These are phyloP conservation scores for Miniopterus natalensis DNA, from an alignment of 2,113 vertebrate genomes.

Conservation along the genomic window DNA sequence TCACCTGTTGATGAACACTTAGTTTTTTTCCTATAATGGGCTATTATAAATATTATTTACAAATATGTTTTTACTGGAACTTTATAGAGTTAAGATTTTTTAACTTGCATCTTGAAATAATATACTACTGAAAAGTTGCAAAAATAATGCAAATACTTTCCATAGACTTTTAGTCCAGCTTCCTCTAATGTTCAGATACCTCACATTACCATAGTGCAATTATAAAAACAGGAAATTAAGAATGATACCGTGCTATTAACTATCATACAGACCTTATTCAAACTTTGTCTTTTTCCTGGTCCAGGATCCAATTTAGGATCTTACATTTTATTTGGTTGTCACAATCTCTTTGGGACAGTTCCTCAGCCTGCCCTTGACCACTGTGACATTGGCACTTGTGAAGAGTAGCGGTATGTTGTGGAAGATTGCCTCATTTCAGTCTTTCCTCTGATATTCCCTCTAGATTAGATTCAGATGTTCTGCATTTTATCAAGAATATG, in stretches of 20 bases:
- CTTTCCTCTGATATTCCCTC: neutral
- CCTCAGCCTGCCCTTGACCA: neutral
- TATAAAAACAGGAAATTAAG: neutral
- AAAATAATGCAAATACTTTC: neutral
- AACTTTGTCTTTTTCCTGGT: neutral
- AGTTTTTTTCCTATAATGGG: neutral
- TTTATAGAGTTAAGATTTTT: neutral
- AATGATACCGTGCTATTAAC: neutral
- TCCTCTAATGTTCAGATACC: neutral
- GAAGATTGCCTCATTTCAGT: neutral
- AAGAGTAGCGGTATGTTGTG: neutral
- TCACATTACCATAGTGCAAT: neutral
- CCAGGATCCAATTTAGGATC: neutral
- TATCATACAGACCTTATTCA: neutral
- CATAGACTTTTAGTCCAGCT: neutral
- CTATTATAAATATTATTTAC: neutral
- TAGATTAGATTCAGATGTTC: neutral
- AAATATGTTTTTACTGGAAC: neutral
- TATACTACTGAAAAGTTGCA: neutral
- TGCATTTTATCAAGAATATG: neutral
- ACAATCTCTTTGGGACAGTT: neutral
- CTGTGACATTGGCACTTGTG: neutral
- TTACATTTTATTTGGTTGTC: neutral
- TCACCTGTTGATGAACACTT: neutral
- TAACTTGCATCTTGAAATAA: conserved; percentile 4